These are phyloP conservation scores for Microctonus brassicae DNA, from an alignment of 2,888 invertebrate genomes.

Conservation along the genomic window DNA sequence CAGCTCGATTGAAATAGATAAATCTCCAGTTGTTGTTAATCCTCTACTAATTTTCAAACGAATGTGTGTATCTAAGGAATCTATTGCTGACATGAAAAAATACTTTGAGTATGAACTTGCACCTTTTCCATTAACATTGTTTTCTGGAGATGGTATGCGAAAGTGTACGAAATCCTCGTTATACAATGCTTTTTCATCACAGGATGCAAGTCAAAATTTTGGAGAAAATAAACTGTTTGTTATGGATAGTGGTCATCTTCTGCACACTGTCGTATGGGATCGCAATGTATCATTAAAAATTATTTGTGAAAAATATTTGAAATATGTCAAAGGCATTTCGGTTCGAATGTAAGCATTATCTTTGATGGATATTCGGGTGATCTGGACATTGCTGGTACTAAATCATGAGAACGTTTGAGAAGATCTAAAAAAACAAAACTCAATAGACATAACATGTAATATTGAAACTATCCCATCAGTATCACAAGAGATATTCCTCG, in stretches of 20 bases:
- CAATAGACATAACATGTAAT: slow-evolving; percentile 42
- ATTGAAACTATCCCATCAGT: slow-evolving; percentile 36
- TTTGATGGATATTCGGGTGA: slow-evolving; percentile 31
- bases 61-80: slow-evolving; percentile 50
- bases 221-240: not conserved
- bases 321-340: slow-evolving; percentile 16
- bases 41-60: slow-evolving; percentile 59
- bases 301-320: slow-evolving; percentile 13
- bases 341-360: not conserved
- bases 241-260: slow-evolving; percentile 55
- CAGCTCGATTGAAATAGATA: slow-evolving; percentile 56
- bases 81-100: slow-evolving; percentile 49
- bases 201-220: too few relatives aligned
- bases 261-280: slow-evolving; percentile 54
- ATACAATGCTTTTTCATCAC: slow-evolving; percentile 29
- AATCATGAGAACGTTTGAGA: slow-evolving; percentile 24
- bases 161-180: slow-evolving; percentile 35
- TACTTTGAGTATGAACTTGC: slow-evolving; percentile 43
- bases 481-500: slow-evolving; percentile 50
- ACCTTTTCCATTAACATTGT: slow-evolving; percentile 35
- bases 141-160: slow-evolving; percentile 48
- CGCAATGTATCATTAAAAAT: not conserved
- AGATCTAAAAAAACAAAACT: slow-evolving; percentile 37
- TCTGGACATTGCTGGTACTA: slow-evolving; percentile 3
- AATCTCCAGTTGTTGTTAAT: slow-evolving; percentile 55